Evolutionary conservation across 2,888 invertebrate genomes (phyloP).

Genomic region (Achlya flavicornis): DNA sequence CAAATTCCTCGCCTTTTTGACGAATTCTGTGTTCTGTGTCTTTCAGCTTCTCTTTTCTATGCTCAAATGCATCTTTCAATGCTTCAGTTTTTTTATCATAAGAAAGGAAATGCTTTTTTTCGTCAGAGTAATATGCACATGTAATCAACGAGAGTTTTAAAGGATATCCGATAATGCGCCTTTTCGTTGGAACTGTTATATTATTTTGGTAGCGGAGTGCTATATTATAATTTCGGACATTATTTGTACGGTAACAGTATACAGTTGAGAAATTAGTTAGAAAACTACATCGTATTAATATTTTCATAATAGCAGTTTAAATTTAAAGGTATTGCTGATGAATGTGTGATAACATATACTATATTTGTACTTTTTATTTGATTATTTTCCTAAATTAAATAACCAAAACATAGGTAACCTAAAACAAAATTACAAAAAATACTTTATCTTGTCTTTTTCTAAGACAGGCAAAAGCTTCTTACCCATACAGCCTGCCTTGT

Average conservation of each 20-base stretch:
- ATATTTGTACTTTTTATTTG: too few species aligned
- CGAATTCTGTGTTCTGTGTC: constrained; percentile 82
- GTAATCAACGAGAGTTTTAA: constrained; percentile 45
- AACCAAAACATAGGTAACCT: constrained; percentile 2
- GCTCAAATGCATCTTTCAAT: constrained; percentile 84
- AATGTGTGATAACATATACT: neutral
- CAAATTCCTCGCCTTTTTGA: constrained; percentile 69
- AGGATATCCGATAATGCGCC: constrained; percentile 38
- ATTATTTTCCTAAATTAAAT: neutral
- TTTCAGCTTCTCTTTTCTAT: constrained; percentile 85
- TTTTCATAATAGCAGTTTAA: constrained; percentile 50
- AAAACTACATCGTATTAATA: constrained; percentile 45
- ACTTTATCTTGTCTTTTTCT: too few species aligned
- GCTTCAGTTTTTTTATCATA: constrained; percentile 77
- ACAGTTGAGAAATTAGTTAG: constrained; percentile 52
- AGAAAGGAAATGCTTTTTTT: constrained; percentile 68
- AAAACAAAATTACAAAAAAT: neutral
- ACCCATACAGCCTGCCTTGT: too few species aligned
- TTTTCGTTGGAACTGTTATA: constrained; percentile 37
- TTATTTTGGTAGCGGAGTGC: constrained; percentile 40
- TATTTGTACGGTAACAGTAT: constrained; percentile 30
- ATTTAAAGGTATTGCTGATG: neutral
- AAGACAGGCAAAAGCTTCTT: too few species aligned
- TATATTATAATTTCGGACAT: constrained; percentile 38
- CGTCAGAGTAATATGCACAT: constrained; percentile 65